These are phyloP conservation scores for Orientallactaga bullata DNA, from an alignment of 2,113 vertebrate genomes.

Conservation along the genomic window DNA sequence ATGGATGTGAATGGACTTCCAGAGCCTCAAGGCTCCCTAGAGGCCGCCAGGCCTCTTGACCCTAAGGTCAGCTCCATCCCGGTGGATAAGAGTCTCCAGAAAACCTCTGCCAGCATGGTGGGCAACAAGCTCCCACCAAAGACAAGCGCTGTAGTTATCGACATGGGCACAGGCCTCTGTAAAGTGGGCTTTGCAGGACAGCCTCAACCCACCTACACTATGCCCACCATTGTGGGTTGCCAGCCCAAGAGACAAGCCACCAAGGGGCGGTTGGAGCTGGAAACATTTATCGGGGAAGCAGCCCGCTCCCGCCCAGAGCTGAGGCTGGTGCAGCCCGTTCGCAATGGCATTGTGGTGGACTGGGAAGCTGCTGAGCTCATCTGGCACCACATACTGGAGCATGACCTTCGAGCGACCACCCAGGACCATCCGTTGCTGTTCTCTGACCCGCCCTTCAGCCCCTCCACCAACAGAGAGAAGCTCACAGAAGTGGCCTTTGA, in stretches of 20 bases:
- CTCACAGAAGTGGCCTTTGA: conserved; percentile 84
- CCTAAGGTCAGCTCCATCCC: neutral
- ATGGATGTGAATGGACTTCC: neutral
- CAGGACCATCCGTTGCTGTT: conserved; percentile 81
- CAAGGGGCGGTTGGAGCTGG: neutral
- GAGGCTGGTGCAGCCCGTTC: conserved; percentile 14
- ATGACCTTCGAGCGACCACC: conserved; percentile 72
- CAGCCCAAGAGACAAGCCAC: neutral
- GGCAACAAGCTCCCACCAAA: neutral
- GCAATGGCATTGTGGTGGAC: conserved; percentile 63
- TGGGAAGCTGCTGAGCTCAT: conserved; percentile 76
- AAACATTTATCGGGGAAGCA: conserved; percentile 60
- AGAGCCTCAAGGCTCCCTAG: neutral
- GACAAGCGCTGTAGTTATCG: conserved; percentile 63
- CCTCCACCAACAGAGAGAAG: conserved; percentile 83
- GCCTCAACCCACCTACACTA: conserved; percentile 56
- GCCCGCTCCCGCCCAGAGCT: conserved; percentile 26
- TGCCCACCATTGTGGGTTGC: conserved; percentile 74
- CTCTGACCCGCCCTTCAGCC: conserved; percentile 83
- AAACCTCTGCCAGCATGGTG: neutral
- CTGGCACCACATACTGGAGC: conserved; percentile 81
- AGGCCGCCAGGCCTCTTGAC: neutral
- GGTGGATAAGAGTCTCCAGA: neutral
- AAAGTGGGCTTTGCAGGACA: conserved; percentile 80
- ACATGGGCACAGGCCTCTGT: conserved; percentile 75